phyloP scores from a whole-genome alignment of 2,797 vertebrate genomes.

The Scolopax bukidnonensis region DNA sequence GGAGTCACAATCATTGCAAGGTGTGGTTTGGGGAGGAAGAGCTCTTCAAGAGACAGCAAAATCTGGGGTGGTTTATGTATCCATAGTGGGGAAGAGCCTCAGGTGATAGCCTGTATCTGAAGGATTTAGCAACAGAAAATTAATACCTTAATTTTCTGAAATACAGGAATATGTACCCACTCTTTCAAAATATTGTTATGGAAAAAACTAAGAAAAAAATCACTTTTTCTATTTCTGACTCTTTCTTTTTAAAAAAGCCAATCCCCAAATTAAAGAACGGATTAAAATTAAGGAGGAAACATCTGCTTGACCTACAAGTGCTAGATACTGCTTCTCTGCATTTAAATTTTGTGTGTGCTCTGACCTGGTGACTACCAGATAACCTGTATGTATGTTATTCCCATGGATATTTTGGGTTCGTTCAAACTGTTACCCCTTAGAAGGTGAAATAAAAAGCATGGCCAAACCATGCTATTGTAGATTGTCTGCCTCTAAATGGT shows the following conservation, averaged over 20 bases:
- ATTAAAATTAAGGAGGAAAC: neutral
- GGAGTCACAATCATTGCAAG: neutral
- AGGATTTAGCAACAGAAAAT: neutral
- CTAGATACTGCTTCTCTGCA: neutral
- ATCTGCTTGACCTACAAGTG: neutral
- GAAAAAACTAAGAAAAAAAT: neutral
- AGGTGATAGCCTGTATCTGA: neutral
- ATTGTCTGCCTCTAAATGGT: neutral
- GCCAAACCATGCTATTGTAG: neutral
- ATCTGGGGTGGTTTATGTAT: neutral
- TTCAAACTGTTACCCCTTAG: neutral
- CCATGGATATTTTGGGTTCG: neutral
- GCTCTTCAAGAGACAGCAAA: neutral
- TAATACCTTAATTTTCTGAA: neutral
- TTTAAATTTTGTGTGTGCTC: neutral
- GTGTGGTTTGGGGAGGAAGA: neutral
- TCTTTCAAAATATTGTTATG: neutral
- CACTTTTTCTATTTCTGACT: neutral
- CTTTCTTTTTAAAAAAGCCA: neutral
- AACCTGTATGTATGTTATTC: neutral
- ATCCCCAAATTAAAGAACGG: neutral
- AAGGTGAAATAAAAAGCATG: neutral
- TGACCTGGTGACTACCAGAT: neutral
- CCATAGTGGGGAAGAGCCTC: fast-evolving
- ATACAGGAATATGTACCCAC: neutral